Conservation (phyloP, 2,113 vertebrate species). For the Rhea americana region DNA sequence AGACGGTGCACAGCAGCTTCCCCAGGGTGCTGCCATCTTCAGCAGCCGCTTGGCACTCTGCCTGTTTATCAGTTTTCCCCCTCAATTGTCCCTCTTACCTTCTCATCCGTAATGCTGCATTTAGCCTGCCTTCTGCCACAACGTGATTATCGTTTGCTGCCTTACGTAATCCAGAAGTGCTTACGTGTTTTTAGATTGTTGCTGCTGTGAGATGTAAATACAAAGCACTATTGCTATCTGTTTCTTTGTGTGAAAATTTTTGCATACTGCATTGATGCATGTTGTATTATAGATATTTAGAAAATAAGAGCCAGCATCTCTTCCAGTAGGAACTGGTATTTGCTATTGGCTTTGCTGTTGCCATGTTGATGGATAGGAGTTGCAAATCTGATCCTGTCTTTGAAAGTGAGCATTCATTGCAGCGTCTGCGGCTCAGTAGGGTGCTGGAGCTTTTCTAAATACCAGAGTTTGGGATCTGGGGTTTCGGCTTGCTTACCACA, state of each 20-base stretch:
- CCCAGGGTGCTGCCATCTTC: neutral
- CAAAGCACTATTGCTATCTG: neutral
- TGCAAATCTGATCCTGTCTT: neutral
- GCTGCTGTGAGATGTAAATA: neutral
- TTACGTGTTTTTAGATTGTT: neutral
- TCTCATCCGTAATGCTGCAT: neutral
- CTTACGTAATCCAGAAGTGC: neutral
- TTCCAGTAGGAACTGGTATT: neutral
- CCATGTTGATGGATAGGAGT: neutral
- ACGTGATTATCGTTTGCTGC: neutral
- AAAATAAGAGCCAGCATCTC: neutral
- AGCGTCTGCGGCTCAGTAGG: neutral
- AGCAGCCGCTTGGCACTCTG: neutral
- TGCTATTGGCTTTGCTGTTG: neutral
- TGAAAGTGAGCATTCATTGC: neutral
- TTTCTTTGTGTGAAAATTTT: neutral
- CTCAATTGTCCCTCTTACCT: neutral
- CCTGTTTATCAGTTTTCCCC: neutral
- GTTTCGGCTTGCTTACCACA: neutral
- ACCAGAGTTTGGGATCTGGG: fast-evolving
- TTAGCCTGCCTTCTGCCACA: conserved; percentile 18
- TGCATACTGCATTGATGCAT: fast-evolving
- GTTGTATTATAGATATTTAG: neutral
- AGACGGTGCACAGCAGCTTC: neutral
- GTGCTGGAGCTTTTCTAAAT: neutral